A percentile compares a stretch with the other conserved stretches of the same genome.
Evolutionary conservation across 2,888 invertebrate species (phyloP).

Genomic region (Toxonevra muliebris): DNA sequence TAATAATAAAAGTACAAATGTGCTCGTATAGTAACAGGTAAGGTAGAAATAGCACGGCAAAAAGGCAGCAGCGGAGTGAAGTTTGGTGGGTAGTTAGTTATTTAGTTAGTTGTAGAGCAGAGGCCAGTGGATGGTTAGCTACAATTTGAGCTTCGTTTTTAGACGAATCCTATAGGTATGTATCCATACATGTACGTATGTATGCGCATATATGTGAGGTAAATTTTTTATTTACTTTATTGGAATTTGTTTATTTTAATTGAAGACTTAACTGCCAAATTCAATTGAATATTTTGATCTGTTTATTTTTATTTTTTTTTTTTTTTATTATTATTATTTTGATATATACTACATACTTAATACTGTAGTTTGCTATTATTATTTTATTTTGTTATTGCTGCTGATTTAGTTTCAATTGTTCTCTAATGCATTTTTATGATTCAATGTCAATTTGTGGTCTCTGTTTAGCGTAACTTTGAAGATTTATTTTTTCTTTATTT

Average conservation of each 20-base stretch:
- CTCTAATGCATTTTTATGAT: too few species aligned
- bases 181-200: background rate
- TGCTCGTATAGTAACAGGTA: too few species aligned
- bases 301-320: background rate
- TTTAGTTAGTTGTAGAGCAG: background rate
- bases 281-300: constrained; percentile 4
- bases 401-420: background rate
- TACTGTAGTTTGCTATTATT: too few species aligned
- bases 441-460: constrained; percentile 1
- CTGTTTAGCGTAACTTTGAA: too few species aligned
- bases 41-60: too few species aligned
- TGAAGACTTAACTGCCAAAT: constrained; percentile 12
- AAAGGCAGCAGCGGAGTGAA: background rate
- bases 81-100: background rate
- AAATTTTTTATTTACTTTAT: background rate
- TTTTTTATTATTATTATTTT: background rate
- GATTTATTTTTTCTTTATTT: too few species aligned
- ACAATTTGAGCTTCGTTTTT: background rate
- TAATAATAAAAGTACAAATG: too few species aligned
- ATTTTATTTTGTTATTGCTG: too few species aligned
- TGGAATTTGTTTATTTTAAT: constrained; percentile 19
- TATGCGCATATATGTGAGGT: background rate
- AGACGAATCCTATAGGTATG: background rate
- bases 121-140: background rate
- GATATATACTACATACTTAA: too few species aligned